These are phyloP conservation scores for Lepidurus arcticus DNA, from an alignment of 1,140 invertebrate genomes.

Conservation along the genomic window DNA sequence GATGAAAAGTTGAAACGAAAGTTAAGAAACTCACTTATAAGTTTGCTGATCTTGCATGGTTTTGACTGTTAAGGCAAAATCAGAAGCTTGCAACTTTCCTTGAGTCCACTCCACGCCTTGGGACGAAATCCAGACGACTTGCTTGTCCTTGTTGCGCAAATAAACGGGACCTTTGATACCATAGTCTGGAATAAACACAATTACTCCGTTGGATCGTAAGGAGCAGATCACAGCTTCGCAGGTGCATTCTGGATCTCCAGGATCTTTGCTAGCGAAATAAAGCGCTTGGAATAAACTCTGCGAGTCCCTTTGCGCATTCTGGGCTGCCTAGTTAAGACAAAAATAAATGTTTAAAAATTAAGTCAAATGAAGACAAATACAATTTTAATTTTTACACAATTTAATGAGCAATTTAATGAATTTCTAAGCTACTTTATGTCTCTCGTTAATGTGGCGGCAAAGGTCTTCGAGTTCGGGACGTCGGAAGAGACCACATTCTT, in stretches of 20 bases:
- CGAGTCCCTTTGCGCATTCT: conserved; percentile 17
- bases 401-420: too few species aligned
- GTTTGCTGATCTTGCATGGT: background rate
- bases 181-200: background rate
- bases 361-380: background rate
- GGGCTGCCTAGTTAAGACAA: background rate
- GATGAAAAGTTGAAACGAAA: background rate
- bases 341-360: background rate
- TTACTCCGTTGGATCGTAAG: background rate
- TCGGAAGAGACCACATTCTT: background rate
- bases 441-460: background rate
- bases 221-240: conserved; percentile 9
- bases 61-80: background rate
- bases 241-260: background rate
- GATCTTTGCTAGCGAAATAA: background rate
- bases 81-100: background rate
- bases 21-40: background rate
- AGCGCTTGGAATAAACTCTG: conserved; percentile 4
- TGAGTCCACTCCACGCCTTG: background rate
- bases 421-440: background rate
- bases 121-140: conserved; percentile 1
- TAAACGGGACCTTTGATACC: conserved; percentile 14
- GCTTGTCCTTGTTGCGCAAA: background rate
- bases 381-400: background rate
- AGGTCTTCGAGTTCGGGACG: background rate